These are phyloP conservation scores for Acipenser oxyrinchus DNA, from an alignment of 2,797 vertebrate species.

Conservation along the genomic window DNA sequence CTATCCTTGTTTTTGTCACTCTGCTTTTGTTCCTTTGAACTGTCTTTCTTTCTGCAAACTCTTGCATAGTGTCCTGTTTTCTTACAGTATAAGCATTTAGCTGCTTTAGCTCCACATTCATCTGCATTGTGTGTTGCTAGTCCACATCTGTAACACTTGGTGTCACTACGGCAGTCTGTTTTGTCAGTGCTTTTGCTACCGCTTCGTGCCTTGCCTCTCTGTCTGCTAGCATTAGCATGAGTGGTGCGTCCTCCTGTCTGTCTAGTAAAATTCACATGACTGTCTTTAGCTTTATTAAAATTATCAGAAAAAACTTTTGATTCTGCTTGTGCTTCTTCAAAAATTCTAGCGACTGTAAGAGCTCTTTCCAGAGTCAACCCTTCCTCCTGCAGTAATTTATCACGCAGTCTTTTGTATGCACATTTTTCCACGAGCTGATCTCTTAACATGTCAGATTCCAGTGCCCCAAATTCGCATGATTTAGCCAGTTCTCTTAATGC, in stretches of 20 bases:
- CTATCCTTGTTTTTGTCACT: background rate
- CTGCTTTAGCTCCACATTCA: conserved; percentile 20
- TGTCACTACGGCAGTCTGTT: conserved; percentile 1
- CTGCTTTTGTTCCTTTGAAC: background rate
- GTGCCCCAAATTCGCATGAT: conserved; percentile 16
- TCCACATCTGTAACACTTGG: conserved; percentile 21
- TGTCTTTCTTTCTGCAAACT: background rate
- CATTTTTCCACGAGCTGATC: conserved; percentile 20
- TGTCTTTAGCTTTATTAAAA: conserved; percentile 15
- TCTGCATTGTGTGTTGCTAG: conserved; percentile 16
- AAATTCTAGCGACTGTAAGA: conserved; percentile 12
- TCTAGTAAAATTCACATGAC: conserved; percentile 13
- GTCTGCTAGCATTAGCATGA: background rate
- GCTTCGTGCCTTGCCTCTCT: background rate
- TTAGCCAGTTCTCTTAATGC: conserved; percentile 17
- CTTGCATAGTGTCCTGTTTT: conserved; percentile 14
- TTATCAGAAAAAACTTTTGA: conserved; percentile 6
- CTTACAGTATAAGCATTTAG: conserved; percentile 13
- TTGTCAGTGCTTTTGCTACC: conserved; percentile 1
- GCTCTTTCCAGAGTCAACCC: conserved; percentile 16
- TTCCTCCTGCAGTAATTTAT: conserved; percentile 17
- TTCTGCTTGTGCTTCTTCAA: conserved; percentile 17
- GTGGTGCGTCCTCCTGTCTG: background rate
- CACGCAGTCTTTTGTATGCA: conserved; percentile 10
- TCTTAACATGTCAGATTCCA: conserved; percentile 6